These are phyloP conservation scores for Platichthys flesus DNA, from an alignment of 2,113 vertebrate species.

Conservation along the genomic window DNA sequence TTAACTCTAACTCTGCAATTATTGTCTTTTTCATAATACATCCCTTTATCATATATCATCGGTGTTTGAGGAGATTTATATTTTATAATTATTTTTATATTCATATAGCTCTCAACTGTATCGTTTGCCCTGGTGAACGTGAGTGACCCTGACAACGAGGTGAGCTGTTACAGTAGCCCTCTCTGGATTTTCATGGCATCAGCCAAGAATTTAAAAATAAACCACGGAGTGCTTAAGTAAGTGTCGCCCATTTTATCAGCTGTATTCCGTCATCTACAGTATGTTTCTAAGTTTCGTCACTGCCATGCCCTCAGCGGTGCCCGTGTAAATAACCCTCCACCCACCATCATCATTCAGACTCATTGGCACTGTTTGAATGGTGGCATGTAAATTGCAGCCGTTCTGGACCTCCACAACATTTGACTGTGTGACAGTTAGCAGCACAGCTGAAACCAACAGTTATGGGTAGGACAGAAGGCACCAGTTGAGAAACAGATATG, in stretches of 20 bases:
- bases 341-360: constrained; percentile 43
- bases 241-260: constrained; percentile 49
- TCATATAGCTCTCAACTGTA: not conserved
- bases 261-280: constrained; percentile 45
- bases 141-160: constrained; percentile 46
- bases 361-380: constrained; percentile 33
- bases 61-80: not conserved
- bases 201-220: constrained; percentile 72
- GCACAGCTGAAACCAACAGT: constrained; percentile 60
- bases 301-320: constrained; percentile 4
- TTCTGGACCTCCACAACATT: constrained; percentile 10
- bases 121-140: constrained; percentile 16
- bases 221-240: constrained; percentile 22
- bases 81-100: not conserved
- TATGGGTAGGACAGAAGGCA: constrained; percentile 49
- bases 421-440: constrained; percentile 36
- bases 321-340: constrained; percentile 31
- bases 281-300: constrained; percentile 45
- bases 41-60: not conserved
- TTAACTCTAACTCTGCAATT: not conserved
- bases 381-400: constrained; percentile 9
- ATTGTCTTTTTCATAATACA: not conserved
- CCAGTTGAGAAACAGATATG: constrained; percentile 40
- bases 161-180: constrained; percentile 47
- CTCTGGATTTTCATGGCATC: constrained; percentile 52